A percentile compares a stretch with the other conserved stretches of the same genome.
Evolutionary conservation across 2,797 vertebrate species (phyloP).

Genomic region (Clangula hyemalis): DNA sequence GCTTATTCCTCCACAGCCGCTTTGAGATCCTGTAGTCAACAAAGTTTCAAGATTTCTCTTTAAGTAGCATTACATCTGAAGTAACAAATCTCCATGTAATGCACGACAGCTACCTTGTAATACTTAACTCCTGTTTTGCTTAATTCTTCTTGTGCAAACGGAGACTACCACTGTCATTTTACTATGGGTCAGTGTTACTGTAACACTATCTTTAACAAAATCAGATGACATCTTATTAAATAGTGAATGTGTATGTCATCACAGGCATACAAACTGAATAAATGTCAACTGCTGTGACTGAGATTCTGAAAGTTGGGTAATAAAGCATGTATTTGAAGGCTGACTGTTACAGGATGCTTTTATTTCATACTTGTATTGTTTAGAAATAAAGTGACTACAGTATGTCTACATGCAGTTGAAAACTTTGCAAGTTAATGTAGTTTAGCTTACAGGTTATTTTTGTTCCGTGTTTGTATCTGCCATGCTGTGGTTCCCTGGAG

Average conservation of each 20-base stretch:
- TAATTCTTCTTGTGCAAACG: not conserved
- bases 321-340: not conserved
- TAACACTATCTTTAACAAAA: too few species aligned
- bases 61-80: constrained; percentile 1
- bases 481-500: constrained; percentile 24
- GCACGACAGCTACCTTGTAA: constrained; percentile 57
- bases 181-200: too few species aligned
- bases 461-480: constrained; percentile 14
- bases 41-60: not conserved
- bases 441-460: not conserved
- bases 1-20: constrained; percentile 29
- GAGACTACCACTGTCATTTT: not conserved
- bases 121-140: constrained; percentile 51
- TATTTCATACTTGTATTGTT: not conserved
- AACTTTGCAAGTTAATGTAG: not conserved
- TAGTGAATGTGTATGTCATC: not conserved
- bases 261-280: not conserved
- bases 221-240: not conserved
- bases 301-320: not conserved
- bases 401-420: constrained; percentile 6
- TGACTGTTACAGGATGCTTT: not conserved
- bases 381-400: constrained; percentile 39
- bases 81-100: constrained; percentile 33
- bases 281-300: not conserved
- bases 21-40: not conserved